A percentile compares a stretch with the other conserved stretches of the same genome.
phyloP scores from a whole-genome alignment of 2,797 vertebrate species.

The Melanotaenia pygmaea region DNA sequence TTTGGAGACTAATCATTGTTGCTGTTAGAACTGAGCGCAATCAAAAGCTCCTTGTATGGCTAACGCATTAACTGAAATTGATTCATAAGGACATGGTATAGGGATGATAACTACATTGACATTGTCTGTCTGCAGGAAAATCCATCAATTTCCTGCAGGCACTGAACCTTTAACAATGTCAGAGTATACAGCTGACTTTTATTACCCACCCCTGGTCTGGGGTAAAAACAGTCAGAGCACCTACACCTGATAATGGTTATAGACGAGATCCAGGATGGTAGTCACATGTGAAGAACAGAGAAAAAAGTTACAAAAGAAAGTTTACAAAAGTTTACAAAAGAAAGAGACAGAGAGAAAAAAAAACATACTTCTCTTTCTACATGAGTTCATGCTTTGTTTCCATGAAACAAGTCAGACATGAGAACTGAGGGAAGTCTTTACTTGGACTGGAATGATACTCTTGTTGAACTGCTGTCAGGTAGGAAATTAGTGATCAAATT shows the following conservation, averaged over 20 bases:
- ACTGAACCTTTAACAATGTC: conserved; percentile 61
- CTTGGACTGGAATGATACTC: conserved; percentile 15
- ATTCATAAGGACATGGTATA: conserved; percentile 43
- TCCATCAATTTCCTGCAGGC: conserved; percentile 72
- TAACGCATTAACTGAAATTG: conserved; percentile 31
- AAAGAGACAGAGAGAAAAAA: neutral
- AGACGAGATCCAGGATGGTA: conserved; percentile 36
- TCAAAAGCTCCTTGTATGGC: conserved; percentile 10
- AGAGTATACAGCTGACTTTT: conserved; percentile 64
- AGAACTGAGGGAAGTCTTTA: conserved; percentile 27
- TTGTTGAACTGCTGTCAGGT: conserved; percentile 43
- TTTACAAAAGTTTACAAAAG: too few relatives aligned
- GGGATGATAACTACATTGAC: conserved; percentile 31
- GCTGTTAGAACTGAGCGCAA: neutral
- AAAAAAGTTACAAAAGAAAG: too few relatives aligned
- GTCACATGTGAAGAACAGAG: conserved; percentile 52
- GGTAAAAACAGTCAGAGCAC: conserved; percentile 54
- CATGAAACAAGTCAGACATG: conserved; percentile 25
- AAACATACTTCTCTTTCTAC: conserved; percentile 35
- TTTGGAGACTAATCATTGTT: conserved; percentile 17
- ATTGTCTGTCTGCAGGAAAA: conserved; percentile 57
- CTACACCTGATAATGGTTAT: conserved; percentile 70
- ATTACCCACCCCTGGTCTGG: conserved; percentile 63
- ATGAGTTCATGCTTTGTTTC: conserved; percentile 33
- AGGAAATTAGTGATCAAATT: conserved; percentile 32